These are phyloP conservation scores for Setophaga petechia DNA, from an alignment of 2,113 vertebrate species.

Conservation along the genomic window DNA sequence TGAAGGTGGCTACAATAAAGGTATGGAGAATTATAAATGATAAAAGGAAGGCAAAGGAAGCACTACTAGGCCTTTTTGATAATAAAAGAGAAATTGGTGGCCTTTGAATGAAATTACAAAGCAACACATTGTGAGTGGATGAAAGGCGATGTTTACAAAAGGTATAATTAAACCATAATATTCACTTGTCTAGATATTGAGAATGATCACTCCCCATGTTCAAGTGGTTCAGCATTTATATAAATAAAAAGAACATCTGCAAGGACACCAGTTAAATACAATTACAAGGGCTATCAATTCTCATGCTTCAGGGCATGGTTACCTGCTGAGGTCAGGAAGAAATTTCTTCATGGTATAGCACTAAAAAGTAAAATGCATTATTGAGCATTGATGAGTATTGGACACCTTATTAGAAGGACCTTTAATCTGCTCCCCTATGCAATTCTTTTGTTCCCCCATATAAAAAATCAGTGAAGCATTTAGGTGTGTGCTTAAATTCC, in stretches of 20 bases:
- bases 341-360: constrained; percentile 15
- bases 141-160: constrained; percentile 25
- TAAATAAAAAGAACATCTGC: constrained; percentile 59
- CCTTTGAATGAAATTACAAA: constrained; percentile 24
- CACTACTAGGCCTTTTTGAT: neutral
- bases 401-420: constrained; percentile 8
- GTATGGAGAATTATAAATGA: neutral
- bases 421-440: constrained; percentile 18
- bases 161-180: constrained; percentile 30
- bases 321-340: constrained; percentile 54
- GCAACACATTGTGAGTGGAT: neutral
- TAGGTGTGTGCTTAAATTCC: neutral
- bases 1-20: neutral
- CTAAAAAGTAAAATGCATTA: constrained; percentile 29
- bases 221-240: constrained; percentile 42
- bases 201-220: neutral
- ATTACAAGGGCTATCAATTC: constrained; percentile 53
- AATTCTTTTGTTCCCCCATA: constrained; percentile 1
- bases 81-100: neutral
- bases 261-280: constrained; percentile 49
- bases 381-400: constrained; percentile 25
- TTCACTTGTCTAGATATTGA: neutral
- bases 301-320: constrained; percentile 17
- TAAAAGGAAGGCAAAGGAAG: neutral
- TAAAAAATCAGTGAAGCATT: constrained; percentile 12